Evolutionary conservation across 2,888 invertebrate genomes (phyloP).

Genomic region (Tenthredo notha): DNA sequence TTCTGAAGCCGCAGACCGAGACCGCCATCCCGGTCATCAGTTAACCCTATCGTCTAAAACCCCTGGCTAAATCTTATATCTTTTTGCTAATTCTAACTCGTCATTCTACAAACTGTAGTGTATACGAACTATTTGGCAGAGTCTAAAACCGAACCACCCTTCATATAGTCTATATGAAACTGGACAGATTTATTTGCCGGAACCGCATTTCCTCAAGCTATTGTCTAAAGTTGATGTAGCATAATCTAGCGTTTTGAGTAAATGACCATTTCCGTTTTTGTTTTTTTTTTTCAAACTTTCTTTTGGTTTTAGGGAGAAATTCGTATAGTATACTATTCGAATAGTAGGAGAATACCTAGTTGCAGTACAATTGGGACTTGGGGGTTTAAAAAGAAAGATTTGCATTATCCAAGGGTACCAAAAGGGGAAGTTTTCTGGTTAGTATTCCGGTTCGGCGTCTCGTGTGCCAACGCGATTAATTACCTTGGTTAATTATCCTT

Average conservation of each 20-base stretch:
- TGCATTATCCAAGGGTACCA: background rate
- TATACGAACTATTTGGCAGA: background rate
- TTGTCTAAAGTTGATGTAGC: background rate
- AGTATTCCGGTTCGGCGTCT: conserved; percentile 69
- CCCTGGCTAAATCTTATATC: conserved; percentile 60
- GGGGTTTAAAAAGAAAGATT: background rate
- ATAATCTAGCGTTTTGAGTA: background rate
- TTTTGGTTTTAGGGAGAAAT: background rate
- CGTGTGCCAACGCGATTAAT: conserved; percentile 71
- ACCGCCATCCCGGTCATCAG: conserved; percentile 53
- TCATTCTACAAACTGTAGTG: conserved; percentile 50
- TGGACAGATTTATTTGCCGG: background rate
- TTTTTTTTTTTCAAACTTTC: background rate
- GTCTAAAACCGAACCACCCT: background rate
- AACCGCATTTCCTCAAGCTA: background rate
- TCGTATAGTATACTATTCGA: background rate
- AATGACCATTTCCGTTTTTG: background rate
- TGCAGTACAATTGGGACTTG: background rate
- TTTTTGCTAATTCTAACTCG: conserved; percentile 59
- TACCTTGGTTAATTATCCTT: conserved; percentile 73
- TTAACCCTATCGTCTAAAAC: conserved; percentile 60
- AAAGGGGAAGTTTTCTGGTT: conserved; percentile 61
- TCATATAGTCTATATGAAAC: background rate
- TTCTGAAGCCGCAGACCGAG: conserved; percentile 55
- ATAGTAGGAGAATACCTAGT: background rate